phyloP scores from a whole-genome alignment of 1,140 invertebrate genomes.

The Zeugodacus cucurbitae region DNA sequence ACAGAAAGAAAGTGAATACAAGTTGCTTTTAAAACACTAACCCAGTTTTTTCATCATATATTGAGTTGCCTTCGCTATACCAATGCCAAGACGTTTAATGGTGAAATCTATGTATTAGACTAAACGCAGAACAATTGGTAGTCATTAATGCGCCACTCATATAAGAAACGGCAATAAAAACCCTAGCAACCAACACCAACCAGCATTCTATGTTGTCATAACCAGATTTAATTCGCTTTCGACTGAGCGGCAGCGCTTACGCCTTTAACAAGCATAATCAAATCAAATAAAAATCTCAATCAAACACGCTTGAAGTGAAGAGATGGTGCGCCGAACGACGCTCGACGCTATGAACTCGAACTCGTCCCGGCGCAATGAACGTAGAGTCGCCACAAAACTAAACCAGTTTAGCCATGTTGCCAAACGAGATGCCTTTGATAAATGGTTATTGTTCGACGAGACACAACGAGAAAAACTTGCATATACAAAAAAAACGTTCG shows the following conservation, averaged over 20 bases:
- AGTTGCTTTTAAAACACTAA: neutral
- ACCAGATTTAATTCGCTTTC: constrained; percentile 10
- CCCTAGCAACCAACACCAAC: neutral
- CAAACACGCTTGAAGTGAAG: neutral
- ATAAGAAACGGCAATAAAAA: neutral
- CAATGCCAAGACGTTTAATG: neutral
- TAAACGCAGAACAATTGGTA: neutral
- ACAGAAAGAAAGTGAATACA: neutral
- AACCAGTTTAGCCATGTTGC: neutral
- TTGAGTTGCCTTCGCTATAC: neutral
- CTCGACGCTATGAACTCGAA: neutral
- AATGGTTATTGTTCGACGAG: neutral
- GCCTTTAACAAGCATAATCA: neutral
- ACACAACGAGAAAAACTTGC: neutral
- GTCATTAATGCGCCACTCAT: neutral
- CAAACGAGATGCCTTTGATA: neutral
- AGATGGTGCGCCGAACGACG: neutral
- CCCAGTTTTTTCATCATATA: neutral
- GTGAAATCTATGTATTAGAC: neutral
- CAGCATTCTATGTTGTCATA: neutral
- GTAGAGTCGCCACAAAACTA: neutral
- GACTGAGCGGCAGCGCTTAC: neutral
- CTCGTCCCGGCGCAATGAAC: neutral
- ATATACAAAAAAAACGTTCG: too few species aligned
- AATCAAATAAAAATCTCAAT: neutral